Base-by-base conservation (phyloP, 2,888 invertebrate species). In the Gastrophysa polygoni region DNA sequence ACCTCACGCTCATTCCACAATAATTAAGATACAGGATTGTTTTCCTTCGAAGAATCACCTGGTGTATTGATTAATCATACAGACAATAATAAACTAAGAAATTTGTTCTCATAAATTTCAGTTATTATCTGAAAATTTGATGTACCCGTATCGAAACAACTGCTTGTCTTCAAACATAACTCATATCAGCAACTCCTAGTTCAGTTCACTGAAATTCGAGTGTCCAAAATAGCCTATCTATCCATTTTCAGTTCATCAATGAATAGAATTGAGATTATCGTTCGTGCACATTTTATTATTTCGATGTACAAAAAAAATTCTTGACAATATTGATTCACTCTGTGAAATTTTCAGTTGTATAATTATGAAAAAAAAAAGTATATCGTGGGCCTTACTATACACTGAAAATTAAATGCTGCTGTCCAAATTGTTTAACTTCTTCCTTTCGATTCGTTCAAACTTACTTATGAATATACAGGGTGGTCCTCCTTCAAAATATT, bases 351-450 rank as follows among this genome's bases (percentile, higher is more conserved):
- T 82, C 80, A 81, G 80, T 82, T 82, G 80, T 81, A 81, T 81
- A 77, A 78, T 80, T 80, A 81, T 67, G 70, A 71, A 46, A 66
- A 24, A 52, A 81, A 81, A 80, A 76, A 79, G 80, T 81, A 80
- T 81, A 81, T 82, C 81, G 82, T 83, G 83, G 83, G 83, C 83
- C 83, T 83, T 83, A 83, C 82, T 82, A 81, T 81, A 82, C 79
- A 82, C 82, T 82, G 81, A 81, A 82, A 81, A 80, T 81, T 80
- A 77, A 80, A 76, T 77, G 76, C 81, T 82, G 80, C 82, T 83
- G 83, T 83, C 83, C 82, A 83, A 82, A 80, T 77, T 77, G 76
- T 78, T 73, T 68, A 66, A 69, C 69, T 74, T 67, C 59, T 54
- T 54, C 71, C 69, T 68, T 67, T 58, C 34, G 32, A 1, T 6